Conservation (phyloP, 1,140 invertebrate genomes). For the Pseudomyrmex cubaensis region DNA sequence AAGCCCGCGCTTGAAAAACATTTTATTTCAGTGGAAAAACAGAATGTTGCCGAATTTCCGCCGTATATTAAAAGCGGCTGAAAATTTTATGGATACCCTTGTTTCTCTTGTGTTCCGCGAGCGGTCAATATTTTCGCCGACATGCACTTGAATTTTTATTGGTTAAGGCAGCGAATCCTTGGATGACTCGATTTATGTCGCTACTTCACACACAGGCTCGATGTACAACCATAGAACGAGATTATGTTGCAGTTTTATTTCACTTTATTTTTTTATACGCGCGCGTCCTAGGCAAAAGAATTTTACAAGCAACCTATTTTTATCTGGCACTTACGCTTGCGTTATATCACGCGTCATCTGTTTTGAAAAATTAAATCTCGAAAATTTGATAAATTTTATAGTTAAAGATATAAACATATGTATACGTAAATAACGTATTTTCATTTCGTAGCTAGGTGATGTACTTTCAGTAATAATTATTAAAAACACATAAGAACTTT, state of each 20-base stretch:
- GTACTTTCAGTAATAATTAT: too few species aligned
- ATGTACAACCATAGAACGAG: not conserved
- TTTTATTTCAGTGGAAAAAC: constrained; percentile 42
- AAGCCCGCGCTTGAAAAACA: constrained; percentile 17
- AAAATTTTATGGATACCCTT: constrained; percentile 37
- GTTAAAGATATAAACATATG: too few species aligned
- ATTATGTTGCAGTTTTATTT: constrained; percentile 19
- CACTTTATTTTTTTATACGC: not conserved
- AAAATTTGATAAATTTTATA: too few species aligned
- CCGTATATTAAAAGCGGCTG: constrained; percentile 49
- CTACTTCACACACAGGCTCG: not conserved
- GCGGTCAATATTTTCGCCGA: constrained; percentile 9
- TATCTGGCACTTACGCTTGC: not conserved
- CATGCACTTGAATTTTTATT: constrained; percentile 39
- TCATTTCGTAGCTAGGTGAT: too few species aligned
- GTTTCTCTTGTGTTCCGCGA: not conserved
- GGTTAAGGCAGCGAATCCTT: not conserved
- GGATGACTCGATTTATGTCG: not conserved
- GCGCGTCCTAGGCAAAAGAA: not conserved
- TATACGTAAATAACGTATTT: too few species aligned
- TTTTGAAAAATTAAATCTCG: constrained; percentile 8
- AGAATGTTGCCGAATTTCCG: constrained; percentile 26
- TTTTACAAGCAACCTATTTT: not conserved
- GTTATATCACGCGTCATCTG: not conserved
- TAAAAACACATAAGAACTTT: too few species aligned